Conservation (phyloP, 2,797 vertebrate genomes). For the Myotis planiceps region DNA sequence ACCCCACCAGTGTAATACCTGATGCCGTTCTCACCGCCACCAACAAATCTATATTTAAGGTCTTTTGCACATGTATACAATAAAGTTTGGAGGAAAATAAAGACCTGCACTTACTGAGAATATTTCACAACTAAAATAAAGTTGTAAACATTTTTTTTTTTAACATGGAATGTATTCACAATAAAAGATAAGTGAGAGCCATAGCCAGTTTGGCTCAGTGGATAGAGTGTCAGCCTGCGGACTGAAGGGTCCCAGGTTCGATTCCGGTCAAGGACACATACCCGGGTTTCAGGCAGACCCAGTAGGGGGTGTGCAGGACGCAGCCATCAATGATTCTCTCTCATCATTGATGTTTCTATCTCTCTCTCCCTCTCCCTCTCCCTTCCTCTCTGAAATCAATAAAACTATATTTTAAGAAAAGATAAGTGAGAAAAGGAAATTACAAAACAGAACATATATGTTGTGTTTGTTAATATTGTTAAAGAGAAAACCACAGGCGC, state of each 20-base stretch:
- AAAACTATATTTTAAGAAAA: not conserved
- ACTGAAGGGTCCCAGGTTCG: too few species aligned
- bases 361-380: too few species aligned
- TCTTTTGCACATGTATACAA: not conserved
- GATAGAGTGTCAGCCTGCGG: too few species aligned
- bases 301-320: too few species aligned
- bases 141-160: not conserved
- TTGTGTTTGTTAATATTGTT: not conserved
- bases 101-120: not conserved
- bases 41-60: not conserved
- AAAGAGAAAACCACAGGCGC: not conserved
- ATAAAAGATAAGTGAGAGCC: not conserved
- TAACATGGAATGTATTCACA: not conserved
- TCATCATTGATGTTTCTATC: too few species aligned
- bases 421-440: not conserved
- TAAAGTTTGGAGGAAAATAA: not conserved
- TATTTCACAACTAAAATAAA: not conserved
- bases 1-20: too few species aligned
- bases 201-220: too few species aligned
- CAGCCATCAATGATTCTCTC: too few species aligned
- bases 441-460: not conserved
- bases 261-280: too few species aligned
- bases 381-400: too few species aligned
- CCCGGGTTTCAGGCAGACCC: rapidly evolving
- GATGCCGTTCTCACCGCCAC: too few species aligned